Percentiles rank a stretch among this genome's conserved stretches.
Evolutionary conservation across 2,797 vertebrate species (phyloP).

Genomic region (Chromobotia macracanthus): DNA sequence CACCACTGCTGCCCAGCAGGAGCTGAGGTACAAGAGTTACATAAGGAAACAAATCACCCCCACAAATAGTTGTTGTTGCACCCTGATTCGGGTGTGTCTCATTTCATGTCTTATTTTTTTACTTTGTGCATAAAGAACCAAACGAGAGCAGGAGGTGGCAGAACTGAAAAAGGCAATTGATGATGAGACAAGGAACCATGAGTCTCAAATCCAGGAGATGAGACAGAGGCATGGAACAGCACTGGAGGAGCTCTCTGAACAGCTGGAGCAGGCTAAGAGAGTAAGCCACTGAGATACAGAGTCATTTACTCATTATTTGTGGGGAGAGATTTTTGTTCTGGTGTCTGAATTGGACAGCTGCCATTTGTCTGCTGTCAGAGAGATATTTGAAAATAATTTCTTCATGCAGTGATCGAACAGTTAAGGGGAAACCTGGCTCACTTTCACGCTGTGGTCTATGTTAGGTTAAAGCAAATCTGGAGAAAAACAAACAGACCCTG

Average conservation of each 20-base stretch:
- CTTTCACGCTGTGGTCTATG: constrained; percentile 7
- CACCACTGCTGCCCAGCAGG: constrained; percentile 95
- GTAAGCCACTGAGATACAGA: constrained; percentile 70
- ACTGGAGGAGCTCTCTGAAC: constrained; percentile 92
- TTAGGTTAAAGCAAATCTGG: constrained; percentile 91
- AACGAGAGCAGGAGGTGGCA: constrained; percentile 94
- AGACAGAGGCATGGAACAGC: constrained; percentile 87
- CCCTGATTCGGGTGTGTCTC: not conserved
- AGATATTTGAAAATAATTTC: constrained; percentile 15
- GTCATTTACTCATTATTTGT: constrained; percentile 10
- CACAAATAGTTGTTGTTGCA: not conserved
- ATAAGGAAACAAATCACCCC: not conserved
- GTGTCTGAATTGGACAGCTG: constrained; percentile 4
- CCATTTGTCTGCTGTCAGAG: not conserved
- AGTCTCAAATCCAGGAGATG: constrained; percentile 95
- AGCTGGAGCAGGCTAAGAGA: constrained; percentile 95
- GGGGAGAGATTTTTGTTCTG: not conserved
- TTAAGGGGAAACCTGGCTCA: not conserved
- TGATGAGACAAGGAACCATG: constrained; percentile 93
- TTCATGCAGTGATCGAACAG: not conserved
- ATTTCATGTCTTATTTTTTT: too few relatives aligned
- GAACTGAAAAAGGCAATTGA: constrained; percentile 97
- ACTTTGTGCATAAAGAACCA: constrained; percentile 77
- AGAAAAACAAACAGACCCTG: constrained; percentile 94
- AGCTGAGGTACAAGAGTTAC: constrained; percentile 83